Evolutionary conservation across 2,888 invertebrate genomes (phyloP).

Genomic region (Aphidius colemani): DNA sequence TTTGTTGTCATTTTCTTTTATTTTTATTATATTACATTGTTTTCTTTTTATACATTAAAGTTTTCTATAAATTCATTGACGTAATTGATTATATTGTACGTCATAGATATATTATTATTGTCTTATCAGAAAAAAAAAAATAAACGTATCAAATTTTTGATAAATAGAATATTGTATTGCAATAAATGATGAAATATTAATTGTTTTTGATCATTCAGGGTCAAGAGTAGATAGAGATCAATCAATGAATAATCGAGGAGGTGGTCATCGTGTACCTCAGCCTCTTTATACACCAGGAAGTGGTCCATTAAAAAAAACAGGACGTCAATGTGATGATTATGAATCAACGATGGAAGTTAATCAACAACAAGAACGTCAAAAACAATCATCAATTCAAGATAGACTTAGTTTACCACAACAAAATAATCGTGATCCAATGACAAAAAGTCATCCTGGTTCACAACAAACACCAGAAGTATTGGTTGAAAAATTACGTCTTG

Average conservation of each 20-base stretch:
- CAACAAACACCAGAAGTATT: constrained; percentile 27
- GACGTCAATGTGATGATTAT: constrained; percentile 66
- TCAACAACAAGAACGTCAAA: constrained; percentile 45
- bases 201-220: constrained; percentile 37
- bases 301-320: constrained; percentile 74
- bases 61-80: neutral
- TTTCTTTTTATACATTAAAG: too few relatives aligned
- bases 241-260: constrained; percentile 62
- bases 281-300: constrained; percentile 78
- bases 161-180: neutral
- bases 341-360: constrained; percentile 53
- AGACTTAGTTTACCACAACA: constrained; percentile 47
- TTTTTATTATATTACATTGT: too few relatives aligned
- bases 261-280: constrained; percentile 70
- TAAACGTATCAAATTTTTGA: neutral
- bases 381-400: constrained; percentile 49
- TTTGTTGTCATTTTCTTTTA: neutral
- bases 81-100: neutral
- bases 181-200: neutral
- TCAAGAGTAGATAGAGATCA: constrained; percentile 50
- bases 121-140: neutral
- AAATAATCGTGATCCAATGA: constrained; percentile 38
- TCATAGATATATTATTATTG: neutral
- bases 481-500: constrained; percentile 25
- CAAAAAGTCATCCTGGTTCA: constrained; percentile 7